Evolutionary conservation across 2,888 invertebrate species (phyloP), one percentile per base, ranked within the genome.

Genomic region (Octonoba sinensis): DNA sequence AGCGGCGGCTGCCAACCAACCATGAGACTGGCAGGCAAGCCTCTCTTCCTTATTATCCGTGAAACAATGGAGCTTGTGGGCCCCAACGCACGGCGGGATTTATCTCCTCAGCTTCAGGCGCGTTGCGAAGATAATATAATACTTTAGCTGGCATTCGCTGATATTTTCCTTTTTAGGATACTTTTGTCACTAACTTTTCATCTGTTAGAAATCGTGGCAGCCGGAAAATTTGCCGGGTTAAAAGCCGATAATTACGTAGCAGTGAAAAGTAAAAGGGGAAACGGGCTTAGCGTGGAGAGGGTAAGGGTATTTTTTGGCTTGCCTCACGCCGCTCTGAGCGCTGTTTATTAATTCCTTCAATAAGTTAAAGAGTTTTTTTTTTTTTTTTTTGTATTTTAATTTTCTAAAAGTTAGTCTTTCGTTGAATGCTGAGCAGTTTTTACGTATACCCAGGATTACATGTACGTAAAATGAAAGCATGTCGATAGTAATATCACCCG

Each of bases 221-320:
- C 54, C 60, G 76, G 71, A 78, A 78, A 72, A 78, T 78, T 65
- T 78, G 59, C 71, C 20, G 66, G 66, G 72, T 72, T 79, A 79
- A 79, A 79, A 79, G 78, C 78, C 78, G 78, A 79, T 79, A 79
- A 79, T 79, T 79, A 72, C 78, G 78, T 66, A 66, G 46, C 60
- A 62, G 65, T 72, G 78, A 46, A 72, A 72, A 78, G 77, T 78
- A 71, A 65, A 70, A 71, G 71, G 49, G 57, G 71, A 54, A 22
- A 51, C 16, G 71, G 65, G 44, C 44, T 65, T 71, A 71, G 71
- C 65, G 65, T 65, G 18, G 62, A 46, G 24, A 22, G 24, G n/a
- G 62, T 27, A n/a, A 13, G 27, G 60, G 36, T 16, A 60, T 60
- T 60, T 60, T 60, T 60, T 60, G 36, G 24, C 24, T 36, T 36